A percentile compares a stretch with the other conserved stretches of the same genome.
These are phyloP conservation scores for Melanogrammus aeglefinus DNA, from an alignment of 2,797 vertebrate species.

Conservation along the genomic window DNA sequence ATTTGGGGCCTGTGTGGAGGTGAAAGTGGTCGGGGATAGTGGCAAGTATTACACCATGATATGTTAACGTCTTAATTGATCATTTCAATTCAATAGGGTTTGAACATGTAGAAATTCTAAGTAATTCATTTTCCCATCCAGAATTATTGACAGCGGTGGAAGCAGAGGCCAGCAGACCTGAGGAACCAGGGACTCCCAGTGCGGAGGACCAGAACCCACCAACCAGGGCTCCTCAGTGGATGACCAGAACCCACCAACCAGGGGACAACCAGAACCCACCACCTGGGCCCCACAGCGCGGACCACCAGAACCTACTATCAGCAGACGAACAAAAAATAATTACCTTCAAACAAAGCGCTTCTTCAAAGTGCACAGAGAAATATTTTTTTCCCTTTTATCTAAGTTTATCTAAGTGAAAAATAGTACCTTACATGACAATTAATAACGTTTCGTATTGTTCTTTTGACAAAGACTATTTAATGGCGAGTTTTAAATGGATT, in stretches of 20 bases:
- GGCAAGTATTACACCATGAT: neutral
- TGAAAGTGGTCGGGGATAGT: too few relatives aligned
- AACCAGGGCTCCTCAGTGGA: too few relatives aligned
- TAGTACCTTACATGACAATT: neutral
- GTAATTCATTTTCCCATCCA: neutral
- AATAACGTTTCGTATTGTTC: neutral
- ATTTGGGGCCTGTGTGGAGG: too few relatives aligned
- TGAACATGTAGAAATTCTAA: neutral
- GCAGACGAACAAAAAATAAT: neutral
- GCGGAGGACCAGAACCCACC: too few relatives aligned
- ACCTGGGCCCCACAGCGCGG: too few relatives aligned
- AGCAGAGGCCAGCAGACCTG: neutral
- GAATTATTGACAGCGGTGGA: neutral
- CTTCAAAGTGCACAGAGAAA: neutral
- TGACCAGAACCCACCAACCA: too few relatives aligned
- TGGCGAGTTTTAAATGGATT: neutral
- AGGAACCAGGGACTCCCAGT: neutral
- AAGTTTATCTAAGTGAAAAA: neutral
- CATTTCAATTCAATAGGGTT: neutral
- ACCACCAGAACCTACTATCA: neutral
- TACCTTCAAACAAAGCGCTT: neutral
- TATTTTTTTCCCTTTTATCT: neutral
- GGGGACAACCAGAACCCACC: too few relatives aligned
- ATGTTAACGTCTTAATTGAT: neutral
- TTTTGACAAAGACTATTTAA: neutral